phyloP scores from a whole-genome alignment of 2,888 invertebrate genomes.

The Pristionchus mayeri region DNA sequence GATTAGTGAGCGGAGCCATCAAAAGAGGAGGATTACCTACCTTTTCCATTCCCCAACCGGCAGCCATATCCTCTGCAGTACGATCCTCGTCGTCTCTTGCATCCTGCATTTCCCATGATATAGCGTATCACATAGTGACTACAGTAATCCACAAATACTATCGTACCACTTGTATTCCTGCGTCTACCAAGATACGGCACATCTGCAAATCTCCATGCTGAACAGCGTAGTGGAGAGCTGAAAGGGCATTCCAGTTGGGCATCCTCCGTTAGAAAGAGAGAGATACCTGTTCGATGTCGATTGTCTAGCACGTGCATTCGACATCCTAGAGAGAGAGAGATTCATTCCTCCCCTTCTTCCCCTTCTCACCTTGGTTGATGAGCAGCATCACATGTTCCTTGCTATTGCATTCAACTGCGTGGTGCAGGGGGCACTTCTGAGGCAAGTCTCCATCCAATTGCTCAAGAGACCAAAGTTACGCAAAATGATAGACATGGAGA shows the following conservation, averaged over 20 bases:
- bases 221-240: slow-evolving; percentile 36
- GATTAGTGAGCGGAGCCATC: slow-evolving; percentile 24
- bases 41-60: neutral
- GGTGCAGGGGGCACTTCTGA: neutral
- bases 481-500: neutral
- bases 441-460: neutral
- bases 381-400: neutral
- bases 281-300: neutral
- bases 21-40: neutral
- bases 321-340: neutral
- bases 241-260: too few species aligned
- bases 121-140: too few species aligned
- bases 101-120: neutral
- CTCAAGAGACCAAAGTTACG: neutral
- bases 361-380: neutral
- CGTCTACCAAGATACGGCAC: neutral
- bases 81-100: neutral
- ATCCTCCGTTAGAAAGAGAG: too few species aligned
- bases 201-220: neutral
- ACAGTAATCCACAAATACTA: neutral
- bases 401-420: slow-evolving; percentile 11
- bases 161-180: neutral
- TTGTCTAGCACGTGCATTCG: neutral
- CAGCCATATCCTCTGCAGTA: neutral
- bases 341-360: neutral